Evolutionary conservation across 2,113 vertebrate species (phyloP), one percentile per base, ranked within the genome.

Genomic region (Menura novaehollandiae): DNA sequence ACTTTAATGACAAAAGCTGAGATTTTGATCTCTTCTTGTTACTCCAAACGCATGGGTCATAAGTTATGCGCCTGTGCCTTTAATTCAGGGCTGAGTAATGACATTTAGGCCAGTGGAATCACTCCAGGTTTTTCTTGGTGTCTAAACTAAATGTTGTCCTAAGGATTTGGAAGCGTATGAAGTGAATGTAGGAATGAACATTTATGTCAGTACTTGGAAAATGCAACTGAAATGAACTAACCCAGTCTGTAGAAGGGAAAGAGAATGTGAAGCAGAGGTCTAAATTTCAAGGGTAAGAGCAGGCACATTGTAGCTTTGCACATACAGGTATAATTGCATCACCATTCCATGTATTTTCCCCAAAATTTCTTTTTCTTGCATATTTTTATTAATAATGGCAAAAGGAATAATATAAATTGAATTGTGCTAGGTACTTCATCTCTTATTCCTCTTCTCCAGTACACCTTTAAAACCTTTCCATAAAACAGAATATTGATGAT

Each of bases 111-210:
- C 82, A 11, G 2, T 68, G 62, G 68, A 95, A 92, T 86, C 68
- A 81, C 68, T 94, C 68, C 85, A 84, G 56, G 41, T 72, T 94
- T 88, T 77, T 74, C 55, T 63, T 92, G 55, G 59, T 81, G 69
- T 77, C 75, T 90, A 88, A 93, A 90, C 3, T 0, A 2, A 94
- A 80, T 78, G 72, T 88, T 90, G n/a, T 95, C 79, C 72, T 93
- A 93, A 84, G 85, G 83, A 90, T 90, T 27, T 92, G 83, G 60
- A 88, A 85, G 46, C 69, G 68, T 26, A 87, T 72, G 59, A 93
- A 89, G 43, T 72, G 47, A 89, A 82, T 89, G 88, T 68, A 87
- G 69, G 52, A 73, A 86, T 24, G 30, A 90, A 55, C 43, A 51
- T 67, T 28, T 71, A 73, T 49, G 27, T 71, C 43, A 88, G 46